Conservation (phyloP, 2,797 vertebrate genomes). For the Gouania willdenowi region DNA sequence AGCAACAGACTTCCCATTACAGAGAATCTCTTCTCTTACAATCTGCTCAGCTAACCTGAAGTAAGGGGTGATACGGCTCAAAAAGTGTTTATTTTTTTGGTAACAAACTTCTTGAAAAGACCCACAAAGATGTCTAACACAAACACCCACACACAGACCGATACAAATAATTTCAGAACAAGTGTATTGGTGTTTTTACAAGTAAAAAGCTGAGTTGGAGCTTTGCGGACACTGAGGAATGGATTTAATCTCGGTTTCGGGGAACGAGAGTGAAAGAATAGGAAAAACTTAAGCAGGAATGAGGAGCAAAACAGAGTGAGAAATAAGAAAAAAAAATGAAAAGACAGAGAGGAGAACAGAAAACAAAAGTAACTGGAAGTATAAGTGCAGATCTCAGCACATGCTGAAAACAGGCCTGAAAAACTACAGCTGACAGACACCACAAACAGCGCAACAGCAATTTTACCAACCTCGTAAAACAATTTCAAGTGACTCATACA, state of each 20-base stretch:
- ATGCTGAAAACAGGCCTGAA: slow-evolving; percentile 33
- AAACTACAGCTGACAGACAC: slow-evolving; percentile 22
- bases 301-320: slow-evolving; percentile 6
- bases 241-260: slow-evolving; percentile 63
- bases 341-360: slow-evolving; percentile 2
- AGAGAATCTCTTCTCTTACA: too few relatives aligned
- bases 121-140: background rate
- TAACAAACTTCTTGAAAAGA: too few relatives aligned
- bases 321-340: slow-evolving; percentile 9
- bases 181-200: slow-evolving; percentile 26
- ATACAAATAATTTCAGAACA: slow-evolving; percentile 10
- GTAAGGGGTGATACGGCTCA: too few relatives aligned
- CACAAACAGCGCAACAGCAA: slow-evolving; percentile 26
- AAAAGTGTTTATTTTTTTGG: too few relatives aligned
- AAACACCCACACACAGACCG: background rate
- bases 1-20: too few relatives aligned
- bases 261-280: slow-evolving; percentile 8
- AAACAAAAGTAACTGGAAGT: slow-evolving; percentile 12
- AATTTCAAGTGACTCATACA: background rate
- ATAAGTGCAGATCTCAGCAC: slow-evolving; percentile 49
- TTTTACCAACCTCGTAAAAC: too few relatives aligned
- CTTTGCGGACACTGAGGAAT: slow-evolving; percentile 66
- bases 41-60: too few relatives aligned
- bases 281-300: slow-evolving; percentile 11
- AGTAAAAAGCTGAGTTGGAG: slow-evolving; percentile 59